Conservation (phyloP, 2,797 vertebrate genomes). For the Gymnoscopelus microlampas region DNA sequence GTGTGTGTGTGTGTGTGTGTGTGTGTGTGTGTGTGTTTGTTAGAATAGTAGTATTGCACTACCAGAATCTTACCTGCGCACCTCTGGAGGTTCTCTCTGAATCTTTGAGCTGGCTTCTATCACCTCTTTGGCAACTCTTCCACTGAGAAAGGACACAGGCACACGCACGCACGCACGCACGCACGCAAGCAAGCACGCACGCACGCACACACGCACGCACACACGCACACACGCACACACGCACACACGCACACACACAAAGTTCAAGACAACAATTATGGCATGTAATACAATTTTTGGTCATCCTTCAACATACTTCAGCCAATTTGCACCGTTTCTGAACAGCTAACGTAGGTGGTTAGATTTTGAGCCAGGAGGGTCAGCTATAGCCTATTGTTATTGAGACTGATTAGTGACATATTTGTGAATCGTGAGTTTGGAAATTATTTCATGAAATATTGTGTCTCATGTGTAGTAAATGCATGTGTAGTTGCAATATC, state of each 20-base stretch:
- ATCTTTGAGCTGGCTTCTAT: slow-evolving; percentile 98
- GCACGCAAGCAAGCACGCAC: not conserved
- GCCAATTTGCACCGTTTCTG: too few species aligned
- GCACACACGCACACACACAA: not conserved
- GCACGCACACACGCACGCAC: slow-evolving; percentile 5
- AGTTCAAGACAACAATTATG: too few species aligned
- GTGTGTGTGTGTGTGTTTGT: not conserved
- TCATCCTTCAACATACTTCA: too few species aligned
- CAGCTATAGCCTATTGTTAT: slow-evolving; percentile 33
- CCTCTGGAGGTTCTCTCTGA: slow-evolving; percentile 92
- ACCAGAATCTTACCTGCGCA: slow-evolving; percentile 84
- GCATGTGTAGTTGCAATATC: too few species aligned
- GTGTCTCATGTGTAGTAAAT: not conserved
- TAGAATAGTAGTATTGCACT: not conserved
- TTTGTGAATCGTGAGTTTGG: slow-evolving; percentile 21
- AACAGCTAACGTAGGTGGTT: slow-evolving; percentile 14
- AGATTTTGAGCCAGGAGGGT: slow-evolving; percentile 46
- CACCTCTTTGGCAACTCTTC: slow-evolving; percentile 96
- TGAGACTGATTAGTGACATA: too few species aligned
- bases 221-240: slow-evolving; percentile 1
- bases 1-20: not conserved
- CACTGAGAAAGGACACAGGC: slow-evolving; percentile 76
- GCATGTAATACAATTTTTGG: too few species aligned
- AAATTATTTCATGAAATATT: slow-evolving; percentile 44
- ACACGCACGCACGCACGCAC: not conserved